Base-by-base conservation (phyloP, 2,113 vertebrate genomes). In the Nycticebus coucang region DNA sequence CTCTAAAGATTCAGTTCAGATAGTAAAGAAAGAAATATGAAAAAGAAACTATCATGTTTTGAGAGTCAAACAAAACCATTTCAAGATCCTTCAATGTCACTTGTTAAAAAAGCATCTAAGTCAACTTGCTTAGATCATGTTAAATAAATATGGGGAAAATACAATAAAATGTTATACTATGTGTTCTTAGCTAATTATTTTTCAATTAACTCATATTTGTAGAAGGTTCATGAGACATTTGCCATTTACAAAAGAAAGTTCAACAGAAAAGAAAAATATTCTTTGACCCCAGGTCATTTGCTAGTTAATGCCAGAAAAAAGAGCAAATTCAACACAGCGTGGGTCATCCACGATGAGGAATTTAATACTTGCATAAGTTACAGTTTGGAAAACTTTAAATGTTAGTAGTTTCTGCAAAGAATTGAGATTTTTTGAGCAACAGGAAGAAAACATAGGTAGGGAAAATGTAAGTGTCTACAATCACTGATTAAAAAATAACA, bases 281-380 rank as follows among this genome's bases (percentile, higher is more conserved):
- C 21, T 74, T 59, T 88, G 62, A 62, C 21, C 10, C 81, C 21
- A 81, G 90, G 35, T 37, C 0, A 53, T 64, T 7, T 79, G 5
- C 15, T 80, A 66, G 22, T 64, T 22, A 90, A 71, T 85, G n/a
- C 5, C 13, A 91, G 60, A 53, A 59, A 94, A 94, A 95, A 84
- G 17, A 33, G 78, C 17, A 83, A 81, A 79, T 21, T 69, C 59
- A 92, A 66, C 22, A 55, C 0, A 60, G 7, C 28, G 66, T 3
- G 71, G 21, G 35, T 13, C 95, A 79, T 84, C 35, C 30, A 84
- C 18, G 3, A 13, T 30, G 9, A 74, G 33, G 24, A 91, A 79
- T 30, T 55, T 62, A 87, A 86, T 3, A 53, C 41, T 77, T 35
- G 22, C 0, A 59, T 11, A 68, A 5, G 8, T 79, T n/a, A 92